Base-by-base conservation (phyloP, 2,888 invertebrate species). In the Cerceris ruficornis region DNA sequence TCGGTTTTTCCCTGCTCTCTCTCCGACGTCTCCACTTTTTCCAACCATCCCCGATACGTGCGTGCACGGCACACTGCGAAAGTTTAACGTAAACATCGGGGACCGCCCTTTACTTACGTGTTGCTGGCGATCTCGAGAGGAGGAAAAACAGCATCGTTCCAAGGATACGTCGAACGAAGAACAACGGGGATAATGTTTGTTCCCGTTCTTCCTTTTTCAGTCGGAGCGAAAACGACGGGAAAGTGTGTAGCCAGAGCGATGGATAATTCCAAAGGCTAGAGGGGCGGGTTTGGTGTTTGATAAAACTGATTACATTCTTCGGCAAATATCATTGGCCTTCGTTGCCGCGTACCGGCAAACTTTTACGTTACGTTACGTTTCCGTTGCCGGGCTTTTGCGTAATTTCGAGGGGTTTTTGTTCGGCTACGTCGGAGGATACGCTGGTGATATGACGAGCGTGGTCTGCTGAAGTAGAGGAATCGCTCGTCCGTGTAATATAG, bases 31-130 rank as follows among this genome's bases (percentile, higher is more conserved):
- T 1, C 11, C 7, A 14, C 6, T n/a, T 54, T 42, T 14, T 28
- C n/a, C 52, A 52, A 13, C 55, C 4, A n/a, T 54, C 49, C 50
- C 59, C 57, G 55, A 60, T 71, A 58, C 14, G 65, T 66, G 69
- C 46, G 28, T 65, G 46, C 59, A 54, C 50, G 74, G 61, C 75
- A 54, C 66, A 52, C 65, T 52, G 68, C 54, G 67, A 75, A 82
- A 80, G 69, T 82, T 82, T 77, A 54, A 77, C 80, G 80, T 77
- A 83, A 83, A 82, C 80, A 82, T 80, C 71, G 69, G 79, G 55
- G 69, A 60, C 71, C 80, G 69, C 62, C 65, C 75, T 72, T 65
- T 73, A 75, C 72, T 68, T 67, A 58, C 74, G 52, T 61, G 67
- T 64, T 68, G 71, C 75, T 71, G 73, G 49, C 60, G 74, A 74